Evolutionary conservation across 2,888 invertebrate genomes (phyloP).

Genomic region (Oscheius sp.): DNA sequence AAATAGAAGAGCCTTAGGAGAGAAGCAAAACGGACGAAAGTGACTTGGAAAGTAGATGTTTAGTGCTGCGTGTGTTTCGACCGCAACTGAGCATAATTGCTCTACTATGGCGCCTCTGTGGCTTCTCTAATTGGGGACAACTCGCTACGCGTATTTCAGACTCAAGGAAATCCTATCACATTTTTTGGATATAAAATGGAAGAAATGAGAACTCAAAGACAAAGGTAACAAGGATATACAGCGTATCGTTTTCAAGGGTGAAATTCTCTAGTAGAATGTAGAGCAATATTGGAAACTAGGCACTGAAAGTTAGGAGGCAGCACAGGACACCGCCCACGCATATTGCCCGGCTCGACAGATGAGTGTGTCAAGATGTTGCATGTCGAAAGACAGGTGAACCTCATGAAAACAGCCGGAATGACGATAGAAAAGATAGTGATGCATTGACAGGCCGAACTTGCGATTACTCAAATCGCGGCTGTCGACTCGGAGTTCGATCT

Average conservation of each 20-base stretch:
- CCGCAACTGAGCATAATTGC: constrained; percentile 30
- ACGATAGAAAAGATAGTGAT: constrained; percentile 22
- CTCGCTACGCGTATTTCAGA: constrained; percentile 21
- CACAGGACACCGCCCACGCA: neutral
- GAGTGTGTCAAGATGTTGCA: neutral
- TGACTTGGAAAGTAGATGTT: neutral
- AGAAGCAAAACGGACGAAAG: neutral
- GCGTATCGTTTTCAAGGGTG: too few relatives aligned
- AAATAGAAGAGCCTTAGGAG: neutral
- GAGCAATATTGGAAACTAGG: neutral
- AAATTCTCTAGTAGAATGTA: neutral
- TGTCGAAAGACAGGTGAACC: constrained; percentile 16
- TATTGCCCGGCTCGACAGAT: constrained; percentile 9
- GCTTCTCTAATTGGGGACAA: constrained; percentile 31
- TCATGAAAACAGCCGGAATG: constrained; percentile 9
- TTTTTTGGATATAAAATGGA: too few relatives aligned
- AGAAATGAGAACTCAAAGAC: too few relatives aligned
- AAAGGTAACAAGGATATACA: too few relatives aligned
- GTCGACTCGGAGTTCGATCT: constrained; percentile 36
- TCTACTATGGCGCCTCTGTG: constrained; percentile 27
- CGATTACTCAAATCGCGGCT: constrained; percentile 35
- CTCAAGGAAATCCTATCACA: too few relatives aligned
- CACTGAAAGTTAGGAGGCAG: neutral
- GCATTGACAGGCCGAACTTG: constrained; percentile 23
- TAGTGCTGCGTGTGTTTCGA: constrained; percentile 21